These are phyloP conservation scores for Gymnorhina tibicen DNA, from an alignment of 2,113 vertebrate genomes.

Conservation along the genomic window DNA sequence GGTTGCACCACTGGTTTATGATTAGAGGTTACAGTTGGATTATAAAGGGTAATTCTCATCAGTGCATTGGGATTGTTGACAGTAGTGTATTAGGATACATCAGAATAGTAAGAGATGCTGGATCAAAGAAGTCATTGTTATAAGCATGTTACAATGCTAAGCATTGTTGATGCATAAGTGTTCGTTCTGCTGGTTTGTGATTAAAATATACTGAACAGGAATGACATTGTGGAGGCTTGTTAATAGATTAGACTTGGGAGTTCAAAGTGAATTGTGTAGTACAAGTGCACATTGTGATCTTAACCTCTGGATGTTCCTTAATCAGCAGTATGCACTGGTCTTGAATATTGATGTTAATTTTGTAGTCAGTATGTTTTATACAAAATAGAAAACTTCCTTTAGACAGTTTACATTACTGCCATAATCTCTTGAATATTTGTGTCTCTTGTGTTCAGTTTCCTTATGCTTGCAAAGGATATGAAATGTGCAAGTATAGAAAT, in stretches of 20 bases:
- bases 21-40: not conserved
- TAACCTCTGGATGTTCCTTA: not conserved
- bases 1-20: not conserved
- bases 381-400: not conserved
- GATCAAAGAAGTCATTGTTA: not conserved
- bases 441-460: not conserved
- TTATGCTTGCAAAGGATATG: not conserved
- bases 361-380: not conserved
- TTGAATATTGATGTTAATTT: not conserved
- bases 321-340: not conserved
- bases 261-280: not conserved
- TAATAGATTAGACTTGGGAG: not conserved
- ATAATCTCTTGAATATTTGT: not conserved
- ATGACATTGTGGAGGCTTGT: not conserved
- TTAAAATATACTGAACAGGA: not conserved
- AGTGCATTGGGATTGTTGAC: not conserved
- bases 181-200: not conserved
- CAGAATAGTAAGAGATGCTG: not conserved
- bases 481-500: not conserved
- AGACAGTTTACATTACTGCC: not conserved
- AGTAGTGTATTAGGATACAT: not conserved
- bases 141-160: not conserved
- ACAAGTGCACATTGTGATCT: not conserved
- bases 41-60: not conserved
- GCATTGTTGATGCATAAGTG: not conserved